A percentile compares a stretch with the other conserved stretches of the same genome.
Conservation (phyloP, 2,797 vertebrate species). For the Platalea minor region DNA sequence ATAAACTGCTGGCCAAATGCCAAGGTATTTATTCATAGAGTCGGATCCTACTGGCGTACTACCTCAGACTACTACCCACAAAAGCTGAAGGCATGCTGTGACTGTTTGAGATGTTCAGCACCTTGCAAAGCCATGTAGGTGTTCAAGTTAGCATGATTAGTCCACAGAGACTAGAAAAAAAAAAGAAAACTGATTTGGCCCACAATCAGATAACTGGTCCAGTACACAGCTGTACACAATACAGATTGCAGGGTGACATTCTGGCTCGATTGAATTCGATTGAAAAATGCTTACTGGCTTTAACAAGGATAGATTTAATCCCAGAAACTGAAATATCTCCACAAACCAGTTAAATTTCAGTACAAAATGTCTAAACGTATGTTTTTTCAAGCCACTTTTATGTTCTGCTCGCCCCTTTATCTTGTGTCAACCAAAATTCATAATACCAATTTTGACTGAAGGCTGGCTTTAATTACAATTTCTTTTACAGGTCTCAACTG, state of each 20-base stretch:
- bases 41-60: neutral
- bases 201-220: neutral
- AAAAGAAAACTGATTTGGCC: neutral
- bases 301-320: neutral
- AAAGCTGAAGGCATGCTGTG: neutral
- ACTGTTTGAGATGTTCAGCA: neutral
- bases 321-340: neutral
- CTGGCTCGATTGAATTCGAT: neutral
- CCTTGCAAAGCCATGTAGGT: neutral
- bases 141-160: neutral
- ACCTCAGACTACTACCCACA: neutral
- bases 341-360: constrained; percentile 34
- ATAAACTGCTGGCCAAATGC: neutral
- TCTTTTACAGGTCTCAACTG: constrained; percentile 71
- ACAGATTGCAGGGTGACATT: neutral
- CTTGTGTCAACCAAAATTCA: constrained; percentile 70
- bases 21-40: neutral
- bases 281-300: constrained; percentile 19
- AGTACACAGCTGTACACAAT: neutral
- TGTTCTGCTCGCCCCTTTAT: constrained; percentile 61
- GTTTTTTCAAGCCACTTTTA: constrained; percentile 67
- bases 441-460: constrained; percentile 67
- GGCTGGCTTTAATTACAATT: constrained; percentile 66
- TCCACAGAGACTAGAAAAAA: neutral
- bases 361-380: constrained; percentile 54